phyloP scores from a whole-genome alignment of 2,113 vertebrate genomes.

The Neodon shergylaensis region DNA sequence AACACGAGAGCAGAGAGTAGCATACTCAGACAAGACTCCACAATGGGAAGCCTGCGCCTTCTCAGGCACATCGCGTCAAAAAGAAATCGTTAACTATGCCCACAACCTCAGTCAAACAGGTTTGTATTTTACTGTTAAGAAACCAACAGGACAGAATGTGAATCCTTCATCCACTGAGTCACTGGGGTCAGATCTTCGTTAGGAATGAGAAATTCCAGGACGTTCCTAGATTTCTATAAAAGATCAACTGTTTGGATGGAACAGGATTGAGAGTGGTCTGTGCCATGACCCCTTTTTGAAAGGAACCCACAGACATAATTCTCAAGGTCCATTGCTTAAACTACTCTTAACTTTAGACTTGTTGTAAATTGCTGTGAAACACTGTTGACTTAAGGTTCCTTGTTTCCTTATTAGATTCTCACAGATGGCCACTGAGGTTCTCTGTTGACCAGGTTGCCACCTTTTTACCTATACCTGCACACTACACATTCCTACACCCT shows the following conservation, averaged over 20 bases:
- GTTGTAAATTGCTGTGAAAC: not conserved
- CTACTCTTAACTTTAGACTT: not conserved
- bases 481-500: not conserved
- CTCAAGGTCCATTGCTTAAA: not conserved
- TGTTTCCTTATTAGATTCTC: not conserved
- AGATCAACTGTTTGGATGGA: not conserved
- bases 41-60: not conserved
- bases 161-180: not conserved
- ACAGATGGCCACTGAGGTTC: not conserved
- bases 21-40: not conserved
- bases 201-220: not conserved
- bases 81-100: not conserved
- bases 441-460: rapidly evolving
- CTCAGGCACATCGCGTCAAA: not conserved
- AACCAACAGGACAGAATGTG: not conserved
- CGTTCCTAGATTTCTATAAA: not conserved
- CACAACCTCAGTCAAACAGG: not conserved
- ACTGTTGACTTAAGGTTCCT: not conserved
- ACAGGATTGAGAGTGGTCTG: not conserved
- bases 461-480: not conserved
- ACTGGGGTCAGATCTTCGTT: not conserved
- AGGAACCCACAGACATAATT: not conserved
- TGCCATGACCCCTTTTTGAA: not conserved
- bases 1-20: not conserved
- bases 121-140: not conserved